These are phyloP conservation scores for Callospermophilus lateralis DNA, from an alignment of 2,113 vertebrate genomes.

Conservation along the genomic window DNA sequence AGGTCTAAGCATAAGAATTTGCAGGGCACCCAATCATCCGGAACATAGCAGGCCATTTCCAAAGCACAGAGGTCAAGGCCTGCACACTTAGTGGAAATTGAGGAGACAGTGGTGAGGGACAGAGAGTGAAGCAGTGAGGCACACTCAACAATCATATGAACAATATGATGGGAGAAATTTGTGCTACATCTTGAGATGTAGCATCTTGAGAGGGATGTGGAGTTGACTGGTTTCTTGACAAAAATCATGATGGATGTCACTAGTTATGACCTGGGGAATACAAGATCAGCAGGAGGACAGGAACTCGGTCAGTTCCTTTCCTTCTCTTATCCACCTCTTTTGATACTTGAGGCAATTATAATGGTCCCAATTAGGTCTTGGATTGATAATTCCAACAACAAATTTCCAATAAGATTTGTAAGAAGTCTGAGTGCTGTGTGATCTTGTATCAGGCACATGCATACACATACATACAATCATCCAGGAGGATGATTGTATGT, in stretches of 20 bases:
- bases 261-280: too few relatives aligned
- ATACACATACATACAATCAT: not conserved
- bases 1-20: not conserved
- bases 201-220: not conserved
- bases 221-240: fast-evolving
- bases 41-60: too few relatives aligned
- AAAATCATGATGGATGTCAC: not conserved
- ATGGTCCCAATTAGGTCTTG: not conserved
- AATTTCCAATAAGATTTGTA: not conserved
- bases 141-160: not conserved
- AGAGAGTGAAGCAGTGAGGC: not conserved
- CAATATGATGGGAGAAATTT: fast-evolving
- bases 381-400: not conserved
- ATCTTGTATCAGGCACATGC: not conserved
- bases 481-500: too few relatives aligned
- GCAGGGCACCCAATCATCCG: not conserved
- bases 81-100: not conserved
- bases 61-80: not conserved
- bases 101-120: not conserved
- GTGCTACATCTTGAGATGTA: fast-evolving
- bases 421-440: not conserved
- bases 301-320: not conserved
- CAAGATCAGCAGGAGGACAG: not conserved
- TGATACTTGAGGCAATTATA: not conserved
- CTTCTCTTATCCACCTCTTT: not conserved